These are phyloP conservation scores for Megalonaias nervosa DNA, from an alignment of 1,140 invertebrate species.

Conservation along the genomic window DNA sequence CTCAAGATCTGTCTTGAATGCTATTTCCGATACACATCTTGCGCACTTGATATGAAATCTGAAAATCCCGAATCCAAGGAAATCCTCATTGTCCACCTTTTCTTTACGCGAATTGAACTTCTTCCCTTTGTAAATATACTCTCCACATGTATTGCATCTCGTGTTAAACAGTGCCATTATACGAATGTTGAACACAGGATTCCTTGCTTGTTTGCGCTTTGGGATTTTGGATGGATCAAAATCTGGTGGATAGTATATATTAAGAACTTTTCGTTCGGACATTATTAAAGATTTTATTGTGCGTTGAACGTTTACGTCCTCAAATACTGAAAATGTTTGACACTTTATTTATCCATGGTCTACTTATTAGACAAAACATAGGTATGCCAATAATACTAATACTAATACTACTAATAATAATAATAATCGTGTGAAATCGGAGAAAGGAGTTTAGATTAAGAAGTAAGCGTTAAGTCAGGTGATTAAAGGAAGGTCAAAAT, in stretches of 20 bases:
- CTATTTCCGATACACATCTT: constrained; percentile 98
- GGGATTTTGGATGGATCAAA: constrained; percentile 99
- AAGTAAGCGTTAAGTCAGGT: too few species aligned
- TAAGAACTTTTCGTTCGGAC: too few species aligned
- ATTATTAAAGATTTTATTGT: too few species aligned
- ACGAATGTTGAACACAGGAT: constrained; percentile 97
- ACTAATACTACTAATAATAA: too few species aligned
- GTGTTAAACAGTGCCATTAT: constrained; percentile 99
- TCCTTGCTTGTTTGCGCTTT: constrained; percentile 94
- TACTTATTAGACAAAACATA: too few species aligned
- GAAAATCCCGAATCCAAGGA: constrained; percentile 98
- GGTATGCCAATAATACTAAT: too few species aligned
- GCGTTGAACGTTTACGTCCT: too few species aligned
- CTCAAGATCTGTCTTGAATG: constrained; percentile 96
- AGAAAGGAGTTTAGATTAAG: too few species aligned
- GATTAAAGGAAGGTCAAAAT: too few species aligned
- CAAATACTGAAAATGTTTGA: too few species aligned
- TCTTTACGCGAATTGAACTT: constrained; percentile 99
- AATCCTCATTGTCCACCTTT: constrained; percentile 97
- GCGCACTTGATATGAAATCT: constrained; percentile 95
- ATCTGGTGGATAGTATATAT: constrained; percentile 97
- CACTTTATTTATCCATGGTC: too few species aligned
- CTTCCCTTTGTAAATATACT: constrained; percentile 99
- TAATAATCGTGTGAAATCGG: too few species aligned
- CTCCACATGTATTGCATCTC: constrained; percentile 98